These are phyloP conservation scores for Amphipyra tragopoginis DNA, from an alignment of 2,888 invertebrate genomes.

Conservation along the genomic window DNA sequence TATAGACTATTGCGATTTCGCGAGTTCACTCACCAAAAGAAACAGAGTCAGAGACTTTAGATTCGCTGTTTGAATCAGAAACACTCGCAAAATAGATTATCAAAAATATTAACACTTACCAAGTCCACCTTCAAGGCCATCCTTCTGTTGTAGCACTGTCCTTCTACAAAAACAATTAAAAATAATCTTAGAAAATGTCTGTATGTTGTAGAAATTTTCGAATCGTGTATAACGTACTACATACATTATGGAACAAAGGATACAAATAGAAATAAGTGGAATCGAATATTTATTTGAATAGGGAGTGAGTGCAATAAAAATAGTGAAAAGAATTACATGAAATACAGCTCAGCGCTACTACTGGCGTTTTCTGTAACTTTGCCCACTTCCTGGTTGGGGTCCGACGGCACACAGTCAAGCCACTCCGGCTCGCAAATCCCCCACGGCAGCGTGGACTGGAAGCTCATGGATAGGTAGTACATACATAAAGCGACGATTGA, in stretches of 20 bases:
- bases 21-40: no score
- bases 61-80: background rate
- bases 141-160: constrained; percentile 78
- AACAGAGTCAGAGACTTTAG: no score
- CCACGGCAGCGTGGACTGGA: constrained; percentile 93
- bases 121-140: constrained; percentile 81
- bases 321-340: constrained; percentile 60
- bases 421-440: constrained; percentile 91
- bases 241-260: no score
- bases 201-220: no score
- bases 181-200: background rate
- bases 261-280: no score
- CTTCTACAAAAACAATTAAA: constrained; percentile 66
- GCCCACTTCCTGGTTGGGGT: constrained; percentile 60
- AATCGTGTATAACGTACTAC: no score
- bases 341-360: constrained; percentile 91
- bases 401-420: constrained; percentile 83
- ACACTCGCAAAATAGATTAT: background rate
- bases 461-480: constrained; percentile 93
- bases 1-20: no score
- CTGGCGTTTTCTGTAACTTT: constrained; percentile 62
- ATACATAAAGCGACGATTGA: constrained; percentile 93
- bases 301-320: background rate
- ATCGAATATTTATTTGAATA: no score
- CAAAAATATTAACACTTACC: constrained; percentile 67